These are phyloP conservation scores for Eretmocerus hayati DNA, from an alignment of 2,888 invertebrate species.

Conservation along the genomic window DNA sequence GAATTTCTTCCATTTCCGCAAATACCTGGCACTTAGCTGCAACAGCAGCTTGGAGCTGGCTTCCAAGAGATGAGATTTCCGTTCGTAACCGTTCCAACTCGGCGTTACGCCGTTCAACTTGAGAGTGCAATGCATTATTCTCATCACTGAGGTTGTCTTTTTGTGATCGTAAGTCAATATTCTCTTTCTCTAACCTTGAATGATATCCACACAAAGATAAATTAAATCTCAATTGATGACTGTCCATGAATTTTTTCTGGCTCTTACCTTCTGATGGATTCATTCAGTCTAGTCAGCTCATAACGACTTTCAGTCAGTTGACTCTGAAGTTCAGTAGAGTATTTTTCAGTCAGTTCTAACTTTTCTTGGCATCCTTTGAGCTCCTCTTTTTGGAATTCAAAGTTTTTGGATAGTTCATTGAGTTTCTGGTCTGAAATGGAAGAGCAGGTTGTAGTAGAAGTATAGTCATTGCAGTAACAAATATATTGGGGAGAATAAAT, in stretches of 20 bases:
- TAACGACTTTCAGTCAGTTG: constrained; percentile 58
- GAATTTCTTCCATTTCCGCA: constrained; percentile 71
- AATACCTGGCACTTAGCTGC: constrained; percentile 79
- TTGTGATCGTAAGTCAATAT: constrained; percentile 60
- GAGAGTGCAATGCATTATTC: constrained; percentile 64
- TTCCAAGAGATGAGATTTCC: constrained; percentile 62
- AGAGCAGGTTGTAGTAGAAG: background rate
- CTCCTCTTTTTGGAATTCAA: constrained; percentile 55
- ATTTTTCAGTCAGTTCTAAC: constrained; percentile 56
- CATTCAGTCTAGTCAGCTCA: constrained; percentile 52
- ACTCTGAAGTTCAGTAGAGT: constrained; percentile 57
- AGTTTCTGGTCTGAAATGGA: constrained; percentile 52
- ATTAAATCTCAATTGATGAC: background rate
- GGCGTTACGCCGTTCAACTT: constrained; percentile 63
- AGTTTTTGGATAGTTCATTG: constrained; percentile 50
- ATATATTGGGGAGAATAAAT: no score
- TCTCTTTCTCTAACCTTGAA: constrained; percentile 55
- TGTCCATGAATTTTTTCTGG: background rate
- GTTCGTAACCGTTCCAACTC: constrained; percentile 68
- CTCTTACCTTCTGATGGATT: constrained; percentile 53
- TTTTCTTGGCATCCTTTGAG: constrained; percentile 59
- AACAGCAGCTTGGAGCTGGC: constrained; percentile 68
- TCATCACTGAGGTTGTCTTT: constrained; percentile 68
- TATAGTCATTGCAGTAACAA: no score
- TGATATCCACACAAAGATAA: background rate